Evolutionary conservation across 1,140 invertebrate genomes (phyloP), one percentile per base, ranked within the genome.

Genomic region (Musca domestica): DNA sequence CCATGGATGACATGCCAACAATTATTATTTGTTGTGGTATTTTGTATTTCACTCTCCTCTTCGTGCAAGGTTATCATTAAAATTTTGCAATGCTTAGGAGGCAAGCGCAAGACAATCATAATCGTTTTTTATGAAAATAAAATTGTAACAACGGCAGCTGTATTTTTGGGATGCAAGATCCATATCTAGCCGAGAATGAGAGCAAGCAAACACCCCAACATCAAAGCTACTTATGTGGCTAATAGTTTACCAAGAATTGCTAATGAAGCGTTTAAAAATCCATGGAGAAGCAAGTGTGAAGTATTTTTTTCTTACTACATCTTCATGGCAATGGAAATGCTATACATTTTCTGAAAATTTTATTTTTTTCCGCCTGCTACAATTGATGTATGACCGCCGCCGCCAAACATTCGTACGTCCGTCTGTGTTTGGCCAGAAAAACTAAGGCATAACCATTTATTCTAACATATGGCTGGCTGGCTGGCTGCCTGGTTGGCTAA

Each of bases 41-140:
- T 61, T 58, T 34, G n/a, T 27, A 5, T 34, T 19, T 19, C 12
- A 17, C n/a, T 5, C 27, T 27, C 27, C 51, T 61, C 27, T 41
- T 34, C 56, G 56, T 61, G 56, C 20, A 61, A 61, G 56, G 17
- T 61, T 61, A 61, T 61, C 56, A 61, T 61, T 61, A 61, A 61
- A 61, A 61, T 34, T 61, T 61, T 61, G 27, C 27, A 61, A 61
- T 20, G 27, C 27, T 61, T 61, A 27, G 15, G 52, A 56, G 52
- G 12, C 34, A 41, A 41, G 34, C 34, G 34, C 6, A 41, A n/a
- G 52, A n/a, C 56, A 61, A 61, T 61, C 56, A 34, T 61, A 61
- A 34, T 34, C 41, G 34, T 27, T 27, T 58, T 30, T 3, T 58
- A 17, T 27, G 17, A 61, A 61, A 61, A 61, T 6, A 34, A 41